Base-by-base conservation (phyloP, 2,797 vertebrate genomes). In the Calcarius lapponicus region DNA sequence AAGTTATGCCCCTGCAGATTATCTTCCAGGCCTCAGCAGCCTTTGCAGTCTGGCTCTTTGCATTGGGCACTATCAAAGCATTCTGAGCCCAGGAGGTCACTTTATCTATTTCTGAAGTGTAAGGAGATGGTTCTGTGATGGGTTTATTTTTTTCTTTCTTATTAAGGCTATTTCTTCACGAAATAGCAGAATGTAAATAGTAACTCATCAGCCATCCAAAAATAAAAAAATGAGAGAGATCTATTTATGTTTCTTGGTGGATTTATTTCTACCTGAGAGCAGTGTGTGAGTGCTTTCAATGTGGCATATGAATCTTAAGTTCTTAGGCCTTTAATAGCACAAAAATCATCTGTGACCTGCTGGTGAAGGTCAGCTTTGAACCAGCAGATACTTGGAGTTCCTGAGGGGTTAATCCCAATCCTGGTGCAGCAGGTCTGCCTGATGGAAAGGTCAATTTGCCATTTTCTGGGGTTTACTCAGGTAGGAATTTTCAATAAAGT, bases 221-320 rank as follows among this genome's bases (percentile, higher is more conserved):
- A 86, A 90, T 40, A 40, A 18, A 25, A 38, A 64, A n/a, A 17
- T 11, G 42, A 92, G 22, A 54, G 25, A 51, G 11, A 29, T 88
- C 75, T 95, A 93, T 96, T 97, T 96, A 28, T 93, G 69, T 66
- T 93, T 86, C 51, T 89, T 75, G 22, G 60, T 58, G 6, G 83
- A 86, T 97, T 97, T 96, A 96, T 96, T 98, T 96, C 90, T 92
- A 95, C 87, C 88, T 93, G 93, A 36, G 60, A 89, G 67, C 53
- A 86, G 42, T 13, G 1, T 36, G 50, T 28, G 28, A 56, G 71
- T 43, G 36, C 64, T 69, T 88, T 75, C 2, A 0, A 0, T 86
- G 69, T 70, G 70, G 38, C 64, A 62, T 34, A 21, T 16, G 48
- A 26, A 69, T 70, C 80, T 87, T 50, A 69, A 65, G 43, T 66